Percentiles rank a stretch among this genome's conserved stretches.
Conservation (phyloP, 1,140 invertebrate genomes). For the Drepana arcuata region DNA sequence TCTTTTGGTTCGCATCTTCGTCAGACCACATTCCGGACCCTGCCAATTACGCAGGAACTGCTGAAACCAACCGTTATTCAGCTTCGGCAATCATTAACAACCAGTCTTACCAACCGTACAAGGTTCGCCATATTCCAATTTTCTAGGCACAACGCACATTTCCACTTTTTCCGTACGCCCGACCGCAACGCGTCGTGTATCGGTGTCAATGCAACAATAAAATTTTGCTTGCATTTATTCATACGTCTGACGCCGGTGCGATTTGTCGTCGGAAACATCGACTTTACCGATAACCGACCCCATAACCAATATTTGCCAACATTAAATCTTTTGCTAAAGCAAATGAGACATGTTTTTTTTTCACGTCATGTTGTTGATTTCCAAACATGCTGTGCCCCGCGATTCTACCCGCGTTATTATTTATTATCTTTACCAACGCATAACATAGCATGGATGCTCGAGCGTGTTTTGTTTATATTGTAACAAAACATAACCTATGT, state of each 20-base stretch:
- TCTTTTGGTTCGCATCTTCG: conserved; percentile 50
- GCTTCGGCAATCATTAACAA: conserved; percentile 49
- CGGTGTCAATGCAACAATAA: conserved; percentile 57
- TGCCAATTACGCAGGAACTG: conserved; percentile 49
- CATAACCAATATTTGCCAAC: conserved; percentile 55
- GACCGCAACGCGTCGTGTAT: conserved; percentile 39
- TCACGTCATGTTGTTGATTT: too few relatives aligned
- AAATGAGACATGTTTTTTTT: too few relatives aligned
- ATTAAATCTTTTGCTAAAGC: conserved; percentile 34
- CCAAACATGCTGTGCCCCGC: too few relatives aligned
- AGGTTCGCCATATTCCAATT: conserved; percentile 45
- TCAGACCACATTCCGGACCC: conserved; percentile 47
- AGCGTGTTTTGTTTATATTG: too few relatives aligned
- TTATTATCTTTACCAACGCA: too few relatives aligned
- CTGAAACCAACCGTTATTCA: conserved; percentile 54
- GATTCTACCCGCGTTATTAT: too few relatives aligned
- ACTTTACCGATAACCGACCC: conserved; percentile 58
- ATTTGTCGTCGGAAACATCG: conserved; percentile 25
- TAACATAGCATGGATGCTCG: too few relatives aligned
- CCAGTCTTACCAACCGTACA: conserved; percentile 38
- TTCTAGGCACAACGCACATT: conserved; percentile 48
- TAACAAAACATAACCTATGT: too few relatives aligned
- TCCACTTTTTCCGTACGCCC: conserved; percentile 48
- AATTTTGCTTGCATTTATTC: conserved; percentile 46
- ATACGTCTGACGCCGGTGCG: conserved; percentile 26